Percentiles rank a stretch among this genome's conserved stretches.
phyloP scores from a whole-genome alignment of 1,140 invertebrate genomes.

The Triops longicaudatus region DNA sequence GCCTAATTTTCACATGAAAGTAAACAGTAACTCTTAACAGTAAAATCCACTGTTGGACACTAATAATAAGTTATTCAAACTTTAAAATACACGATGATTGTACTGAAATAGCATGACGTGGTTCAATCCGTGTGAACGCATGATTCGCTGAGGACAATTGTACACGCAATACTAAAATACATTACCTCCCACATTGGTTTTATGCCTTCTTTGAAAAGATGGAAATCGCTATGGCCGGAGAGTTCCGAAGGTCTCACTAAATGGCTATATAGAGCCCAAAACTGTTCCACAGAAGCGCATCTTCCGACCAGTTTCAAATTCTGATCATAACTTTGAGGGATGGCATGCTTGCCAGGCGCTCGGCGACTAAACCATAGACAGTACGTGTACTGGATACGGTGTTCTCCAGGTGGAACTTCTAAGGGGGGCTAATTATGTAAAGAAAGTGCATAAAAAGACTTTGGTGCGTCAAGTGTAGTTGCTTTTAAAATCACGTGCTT shows the following conservation, averaged over 20 bases:
- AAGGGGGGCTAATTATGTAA: conserved; percentile 42
- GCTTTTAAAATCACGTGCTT: conserved; percentile 22
- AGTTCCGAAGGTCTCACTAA: conserved; percentile 79
- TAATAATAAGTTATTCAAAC: too few species aligned
- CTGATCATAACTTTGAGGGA: conserved; percentile 59
- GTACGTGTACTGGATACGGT: conserved; percentile 78
- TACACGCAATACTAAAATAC: background rate
- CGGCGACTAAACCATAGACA: conserved; percentile 80
- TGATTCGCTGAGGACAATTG: too few species aligned
- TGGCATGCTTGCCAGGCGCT: conserved; percentile 55
- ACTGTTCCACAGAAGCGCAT: conserved; percentile 88
- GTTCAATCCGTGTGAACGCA: too few species aligned
- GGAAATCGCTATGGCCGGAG: conserved; percentile 84
- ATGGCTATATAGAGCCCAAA: conserved; percentile 92
- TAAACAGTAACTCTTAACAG: too few species aligned
- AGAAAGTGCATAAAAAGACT: conserved; percentile 1
- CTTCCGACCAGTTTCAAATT: conserved; percentile 72
- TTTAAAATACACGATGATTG: too few species aligned
- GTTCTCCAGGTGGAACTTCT: conserved; percentile 64
- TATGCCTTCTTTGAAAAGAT: conserved; percentile 96
- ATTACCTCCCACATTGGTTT: conserved; percentile 94
- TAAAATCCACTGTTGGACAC: too few species aligned
- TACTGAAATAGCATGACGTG: too few species aligned
- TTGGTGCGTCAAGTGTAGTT: background rate
- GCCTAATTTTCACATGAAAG: too few species aligned